Conservation (phyloP, 2,797 vertebrate genomes). For the Parambassis ranga region DNA sequence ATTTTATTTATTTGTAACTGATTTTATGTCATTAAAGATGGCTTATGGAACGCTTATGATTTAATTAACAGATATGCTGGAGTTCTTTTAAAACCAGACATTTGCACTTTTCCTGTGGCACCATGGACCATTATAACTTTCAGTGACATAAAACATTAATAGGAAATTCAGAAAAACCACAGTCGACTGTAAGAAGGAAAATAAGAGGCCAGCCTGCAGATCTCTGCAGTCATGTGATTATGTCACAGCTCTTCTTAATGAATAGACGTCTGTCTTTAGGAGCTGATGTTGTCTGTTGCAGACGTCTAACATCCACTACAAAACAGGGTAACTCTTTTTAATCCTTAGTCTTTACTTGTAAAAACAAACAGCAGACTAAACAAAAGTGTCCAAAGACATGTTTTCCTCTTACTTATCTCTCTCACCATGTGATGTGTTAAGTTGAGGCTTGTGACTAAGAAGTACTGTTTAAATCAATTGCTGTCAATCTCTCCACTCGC, state of each 20-base stretch:
- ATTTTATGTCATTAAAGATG: no score
- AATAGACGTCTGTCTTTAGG: slow-evolving; percentile 58
- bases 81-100: no score
- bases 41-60: no score
- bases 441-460: slow-evolving; percentile 3
- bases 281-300: slow-evolving; percentile 29
- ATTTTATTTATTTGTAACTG: no score
- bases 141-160: no score
- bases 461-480: neutral
- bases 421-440: neutral
- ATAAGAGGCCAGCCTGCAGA: slow-evolving; percentile 33
- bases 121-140: no score
- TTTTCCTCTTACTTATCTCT: slow-evolving; percentile 1
- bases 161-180: no score
- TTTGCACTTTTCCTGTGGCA: no score
- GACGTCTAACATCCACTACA: no score
- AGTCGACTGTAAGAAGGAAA: neutral
- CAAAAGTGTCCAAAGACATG: neutral
- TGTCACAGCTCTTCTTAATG: slow-evolving; percentile 36
- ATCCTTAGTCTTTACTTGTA: neutral
- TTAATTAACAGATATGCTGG: no score
- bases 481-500: neutral
- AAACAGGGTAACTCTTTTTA: neutral
- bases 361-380: neutral
- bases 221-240: slow-evolving; percentile 62